These are phyloP conservation scores for Drosophila melanogaster DNA, from an alignment of 1,140 invertebrate genomes.

Conservation along the genomic window DNA sequence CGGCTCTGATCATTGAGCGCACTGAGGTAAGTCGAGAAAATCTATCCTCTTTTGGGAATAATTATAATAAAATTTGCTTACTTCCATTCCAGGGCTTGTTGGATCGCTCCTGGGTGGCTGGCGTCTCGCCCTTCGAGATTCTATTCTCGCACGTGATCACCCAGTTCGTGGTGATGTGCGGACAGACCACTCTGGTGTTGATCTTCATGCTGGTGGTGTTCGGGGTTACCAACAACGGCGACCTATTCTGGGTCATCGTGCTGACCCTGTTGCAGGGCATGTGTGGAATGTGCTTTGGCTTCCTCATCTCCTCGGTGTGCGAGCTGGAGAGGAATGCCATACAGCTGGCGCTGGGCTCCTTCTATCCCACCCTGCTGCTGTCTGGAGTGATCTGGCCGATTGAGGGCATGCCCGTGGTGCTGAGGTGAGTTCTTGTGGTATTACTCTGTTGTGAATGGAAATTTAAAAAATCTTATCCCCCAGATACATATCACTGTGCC, in stretches of 20 bases:
- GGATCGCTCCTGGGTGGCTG: conserved; percentile 94
- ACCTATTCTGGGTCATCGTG: conserved; percentile 92
- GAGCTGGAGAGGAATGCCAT: conserved; percentile 97
- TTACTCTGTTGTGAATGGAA: neutral
- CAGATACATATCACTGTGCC: conserved; percentile 90
- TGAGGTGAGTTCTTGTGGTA: conserved; percentile 85
- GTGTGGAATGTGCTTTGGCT: conserved; percentile 97
- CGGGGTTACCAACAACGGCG: conserved; percentile 93
- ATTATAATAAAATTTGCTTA: neutral
- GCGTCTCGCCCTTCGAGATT: conserved; percentile 95
- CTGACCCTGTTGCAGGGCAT: conserved; percentile 94
- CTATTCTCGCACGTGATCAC: conserved; percentile 96
- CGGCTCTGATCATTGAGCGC: conserved; percentile 95
- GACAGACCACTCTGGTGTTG: conserved; percentile 93
- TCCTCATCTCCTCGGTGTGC: conserved; percentile 97
- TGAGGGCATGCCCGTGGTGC: conserved; percentile 93
- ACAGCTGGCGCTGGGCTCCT: conserved; percentile 96
- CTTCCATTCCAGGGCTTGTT: conserved; percentile 90
- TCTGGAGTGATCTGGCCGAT: conserved; percentile 96
- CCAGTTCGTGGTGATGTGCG: conserved; percentile 96
- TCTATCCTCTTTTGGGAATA: neutral
- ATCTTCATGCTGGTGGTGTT: conserved; percentile 96
- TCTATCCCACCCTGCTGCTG: conserved; percentile 96
- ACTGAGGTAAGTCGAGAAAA: conserved; percentile 85
- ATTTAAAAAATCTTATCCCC: neutral